These are phyloP conservation scores for Pelecanoides urinatrix DNA, from an alignment of 2,113 vertebrate species.

Conservation along the genomic window DNA sequence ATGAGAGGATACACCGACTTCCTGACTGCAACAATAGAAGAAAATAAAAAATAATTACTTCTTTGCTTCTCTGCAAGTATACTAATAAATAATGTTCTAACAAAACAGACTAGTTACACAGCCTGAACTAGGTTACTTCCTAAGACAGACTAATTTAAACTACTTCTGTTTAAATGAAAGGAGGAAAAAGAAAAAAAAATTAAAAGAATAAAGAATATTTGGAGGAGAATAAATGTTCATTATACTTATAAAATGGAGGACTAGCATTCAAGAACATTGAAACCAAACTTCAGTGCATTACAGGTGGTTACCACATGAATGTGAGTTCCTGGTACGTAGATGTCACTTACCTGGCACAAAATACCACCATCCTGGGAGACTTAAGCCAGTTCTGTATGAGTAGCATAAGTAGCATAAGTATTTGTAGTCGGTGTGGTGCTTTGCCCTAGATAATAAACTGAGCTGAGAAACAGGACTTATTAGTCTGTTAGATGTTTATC, in stretches of 20 bases:
- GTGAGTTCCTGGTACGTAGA: neutral
- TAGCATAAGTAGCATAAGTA: fast-evolving
- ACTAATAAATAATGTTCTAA: neutral
- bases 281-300: neutral
- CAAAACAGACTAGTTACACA: neutral
- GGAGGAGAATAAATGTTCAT: neutral
- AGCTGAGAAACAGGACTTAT: neutral
- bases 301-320: neutral
- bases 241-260: neutral
- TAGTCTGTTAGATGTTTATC: neutral
- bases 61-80: neutral
- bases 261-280: neutral
- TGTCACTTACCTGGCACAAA: neutral
- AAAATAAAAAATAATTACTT: neutral
- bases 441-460: neutral
- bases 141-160: neutral
- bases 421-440: neutral
- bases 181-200: neutral
- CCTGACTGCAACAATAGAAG: neutral
- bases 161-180: neutral
- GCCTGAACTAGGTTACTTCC: neutral
- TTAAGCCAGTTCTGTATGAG: neutral
- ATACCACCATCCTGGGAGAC: neutral
- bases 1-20: neutral
- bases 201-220: neutral